Evolutionary conservation across 2,797 vertebrate genomes (phyloP).

Genomic region (Varecia variegata): DNA sequence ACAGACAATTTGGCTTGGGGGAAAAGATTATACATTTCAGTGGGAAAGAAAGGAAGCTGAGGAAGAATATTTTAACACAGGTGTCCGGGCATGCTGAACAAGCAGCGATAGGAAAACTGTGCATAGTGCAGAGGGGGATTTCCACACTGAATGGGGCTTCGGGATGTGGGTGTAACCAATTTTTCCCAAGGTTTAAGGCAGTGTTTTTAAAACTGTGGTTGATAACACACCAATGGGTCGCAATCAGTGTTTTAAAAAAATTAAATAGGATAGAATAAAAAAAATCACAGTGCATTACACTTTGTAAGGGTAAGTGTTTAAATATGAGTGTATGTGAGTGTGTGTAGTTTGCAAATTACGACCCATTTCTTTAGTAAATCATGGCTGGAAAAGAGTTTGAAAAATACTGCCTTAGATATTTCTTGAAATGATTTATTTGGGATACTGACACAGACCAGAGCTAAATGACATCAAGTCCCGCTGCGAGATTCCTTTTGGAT

Average conservation of each 20-base stretch:
- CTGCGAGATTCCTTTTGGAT: background rate
- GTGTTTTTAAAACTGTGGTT: background rate
- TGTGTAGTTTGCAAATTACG: background rate
- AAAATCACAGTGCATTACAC: background rate
- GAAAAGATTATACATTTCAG: background rate
- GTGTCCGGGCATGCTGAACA: background rate
- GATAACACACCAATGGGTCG: background rate
- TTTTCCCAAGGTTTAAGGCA: background rate
- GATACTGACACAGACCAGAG: background rate
- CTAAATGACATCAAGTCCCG: background rate
- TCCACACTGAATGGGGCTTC: background rate
- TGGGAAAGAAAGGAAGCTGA: background rate
- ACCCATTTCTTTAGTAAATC: background rate
- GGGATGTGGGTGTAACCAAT: background rate
- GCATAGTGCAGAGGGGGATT: background rate
- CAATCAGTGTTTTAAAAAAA: background rate
- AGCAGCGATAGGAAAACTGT: background rate
- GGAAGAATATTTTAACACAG: background rate
- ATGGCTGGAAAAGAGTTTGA: background rate
- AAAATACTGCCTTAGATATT: background rate
- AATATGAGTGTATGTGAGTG: background rate
- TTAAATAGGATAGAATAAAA: background rate
- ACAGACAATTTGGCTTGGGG: background rate
- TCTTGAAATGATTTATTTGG: slow-evolving; percentile 14
- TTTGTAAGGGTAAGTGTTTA: background rate